Conservation (phyloP, 1,140 invertebrate genomes). For the Drosophila athabasca region DNA sequence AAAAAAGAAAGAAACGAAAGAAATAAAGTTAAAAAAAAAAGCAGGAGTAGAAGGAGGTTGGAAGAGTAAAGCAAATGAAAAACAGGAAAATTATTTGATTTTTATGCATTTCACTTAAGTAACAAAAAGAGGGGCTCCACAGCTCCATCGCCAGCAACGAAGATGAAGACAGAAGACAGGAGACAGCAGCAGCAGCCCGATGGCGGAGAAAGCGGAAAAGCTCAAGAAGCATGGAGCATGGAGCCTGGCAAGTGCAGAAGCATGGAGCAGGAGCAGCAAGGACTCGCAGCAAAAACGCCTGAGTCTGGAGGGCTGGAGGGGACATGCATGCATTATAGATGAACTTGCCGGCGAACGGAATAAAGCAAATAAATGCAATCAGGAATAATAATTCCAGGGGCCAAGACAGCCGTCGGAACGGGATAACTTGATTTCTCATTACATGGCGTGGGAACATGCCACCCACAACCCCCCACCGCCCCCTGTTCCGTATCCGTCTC, state of each 20-base stretch:
- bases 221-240: too few species aligned
- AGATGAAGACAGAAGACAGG: constrained; percentile 7
- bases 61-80: constrained; percentile 52
- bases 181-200: background rate
- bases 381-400: constrained; percentile 76
- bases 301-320: background rate
- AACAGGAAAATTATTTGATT: constrained; percentile 81
- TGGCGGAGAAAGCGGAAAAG: background rate
- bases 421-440: constrained; percentile 65
- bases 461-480: background rate
- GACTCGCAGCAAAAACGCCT: too few species aligned
- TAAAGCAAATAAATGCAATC: constrained; percentile 81
- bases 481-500: background rate
- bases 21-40: constrained; percentile 20
- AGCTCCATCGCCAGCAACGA: constrained; percentile 8
- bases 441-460: too few species aligned
- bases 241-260: background rate
- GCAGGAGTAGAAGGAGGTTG: constrained; percentile 4
- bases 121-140: constrained; percentile 59
- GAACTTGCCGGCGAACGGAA: constrained; percentile 66
- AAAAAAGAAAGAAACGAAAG: constrained; percentile 15
- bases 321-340: constrained; percentile 75
- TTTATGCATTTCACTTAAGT: constrained; percentile 78
- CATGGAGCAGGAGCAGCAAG: background rate
- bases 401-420: constrained; percentile 28